Conservation (phyloP, 2,113 vertebrate species). For the Lophius piscatorius region DNA sequence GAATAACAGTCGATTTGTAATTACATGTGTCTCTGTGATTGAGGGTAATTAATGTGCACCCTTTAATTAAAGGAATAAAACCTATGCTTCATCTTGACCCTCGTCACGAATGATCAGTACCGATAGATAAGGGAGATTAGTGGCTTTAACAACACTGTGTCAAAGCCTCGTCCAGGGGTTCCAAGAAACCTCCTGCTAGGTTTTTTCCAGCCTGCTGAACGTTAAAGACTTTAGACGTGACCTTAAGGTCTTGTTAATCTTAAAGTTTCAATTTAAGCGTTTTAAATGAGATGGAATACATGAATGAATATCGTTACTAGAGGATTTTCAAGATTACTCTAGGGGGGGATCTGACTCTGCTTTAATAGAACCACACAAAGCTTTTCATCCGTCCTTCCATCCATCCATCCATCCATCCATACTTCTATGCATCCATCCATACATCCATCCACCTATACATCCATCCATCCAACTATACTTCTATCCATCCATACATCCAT, state of each 20-base stretch:
- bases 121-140: conserved; percentile 20
- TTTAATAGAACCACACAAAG: no score
- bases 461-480: no score
- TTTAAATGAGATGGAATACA: no score
- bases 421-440: no score
- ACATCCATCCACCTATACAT: no score
- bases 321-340: not conserved
- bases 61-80: conserved; percentile 52
- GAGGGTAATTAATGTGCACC: conserved; percentile 20
- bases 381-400: no score
- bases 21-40: conserved; percentile 33
- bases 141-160: conserved; percentile 21
- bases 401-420: no score
- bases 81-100: conserved; percentile 22
- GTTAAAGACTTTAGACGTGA: not conserved
- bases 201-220: not conserved
- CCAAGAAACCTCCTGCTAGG: not conserved
- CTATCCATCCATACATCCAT: no score
- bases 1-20: conserved; percentile 39
- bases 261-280: no score
- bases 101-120: conserved; percentile 26
- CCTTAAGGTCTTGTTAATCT: no score
- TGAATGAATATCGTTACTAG: not conserved
- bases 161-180: not conserved
- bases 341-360: no score